Evolutionary conservation across 2,797 vertebrate genomes (phyloP), one percentile per base, ranked within the genome.

Genomic region (Todus mexicanus): DNA sequence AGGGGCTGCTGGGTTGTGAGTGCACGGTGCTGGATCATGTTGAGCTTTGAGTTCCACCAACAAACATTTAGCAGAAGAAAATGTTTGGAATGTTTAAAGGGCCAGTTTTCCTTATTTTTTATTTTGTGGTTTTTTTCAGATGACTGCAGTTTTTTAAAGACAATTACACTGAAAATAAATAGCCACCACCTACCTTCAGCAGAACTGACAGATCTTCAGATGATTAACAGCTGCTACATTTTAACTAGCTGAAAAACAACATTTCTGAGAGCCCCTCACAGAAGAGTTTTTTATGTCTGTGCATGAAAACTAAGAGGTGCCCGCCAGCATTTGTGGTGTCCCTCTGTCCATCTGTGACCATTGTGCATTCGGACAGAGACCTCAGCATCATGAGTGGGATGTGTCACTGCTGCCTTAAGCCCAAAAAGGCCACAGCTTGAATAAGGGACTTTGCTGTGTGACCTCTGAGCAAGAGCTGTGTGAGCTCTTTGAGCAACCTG

Each of bases 171-270:
- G 59, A 73, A 91, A 84, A 95, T 71, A 95, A 92, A 92, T 80
- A 82, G 42, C 64, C 79, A 73, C 87, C 77, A 80, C 77, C 87
- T 69, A 88, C 87, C 75, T 87, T 72, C 50, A 68, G 57, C 25
- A 38, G 33, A 79, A 60, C 73, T 71, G 88, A 82, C 91, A 90
- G 68, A 93, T 88, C 88, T 82, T 93, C 73, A 85, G 80, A 85
- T 92, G 81, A 87, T 92, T 87, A 93, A 78, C 93, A 93, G 66
- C 93, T 93, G 87, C 77, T 93, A 75, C 42, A 31, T 73, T 81
- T 83, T 87, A 89, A 88, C 84, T 75, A 93, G 66, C 66, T 63
- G 73, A 78, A 74, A 84, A 90, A 19, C 70, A 66, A 16, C 27
- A 10, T 68, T 83, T 54, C 11, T 43, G 60, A 31, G 63, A 70